Conservation (phyloP, 2,797 vertebrate species). For the Novumbra hubbsi region DNA sequence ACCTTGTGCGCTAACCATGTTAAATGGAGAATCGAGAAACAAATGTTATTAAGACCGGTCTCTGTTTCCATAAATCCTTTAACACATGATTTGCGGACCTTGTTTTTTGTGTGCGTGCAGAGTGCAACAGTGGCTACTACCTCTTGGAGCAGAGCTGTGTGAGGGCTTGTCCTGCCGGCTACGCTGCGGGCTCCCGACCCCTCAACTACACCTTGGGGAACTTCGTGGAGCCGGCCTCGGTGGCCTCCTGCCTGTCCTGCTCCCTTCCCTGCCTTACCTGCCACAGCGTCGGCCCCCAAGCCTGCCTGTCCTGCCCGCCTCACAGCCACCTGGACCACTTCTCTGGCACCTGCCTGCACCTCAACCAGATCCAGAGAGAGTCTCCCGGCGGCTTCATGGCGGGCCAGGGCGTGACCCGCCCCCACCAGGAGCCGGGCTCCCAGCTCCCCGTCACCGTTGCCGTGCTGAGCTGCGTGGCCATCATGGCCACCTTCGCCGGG, state of each 20-base stretch:
- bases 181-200: conserved; percentile 65
- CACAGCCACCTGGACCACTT: conserved; percentile 83
- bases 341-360: conserved; percentile 83
- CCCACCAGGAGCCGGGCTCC: conserved; percentile 49
- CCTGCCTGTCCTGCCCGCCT: conserved; percentile 88
- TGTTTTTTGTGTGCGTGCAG: conserved; percentile 58
- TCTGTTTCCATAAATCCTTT: neutral
- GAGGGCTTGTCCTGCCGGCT: conserved; percentile 84
- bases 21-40: neutral
- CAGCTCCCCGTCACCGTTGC: conserved; percentile 80
- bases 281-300: conserved; percentile 69
- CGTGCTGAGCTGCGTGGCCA: conserved; percentile 88
- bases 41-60: neutral
- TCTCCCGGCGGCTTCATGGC: conserved; percentile 73
- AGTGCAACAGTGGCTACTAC: conserved; percentile 88
- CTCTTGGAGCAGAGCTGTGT: conserved; percentile 89
- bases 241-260: conserved; percentile 85
- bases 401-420: conserved; percentile 27
- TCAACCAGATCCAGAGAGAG: conserved; percentile 87
- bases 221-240: conserved; percentile 67
- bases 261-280: conserved; percentile 88
- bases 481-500: conserved; percentile 82
- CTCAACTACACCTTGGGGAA: conserved; percentile 80
- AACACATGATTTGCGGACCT: no score
- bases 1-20: neutral